These are phyloP conservation scores for Clanis bilineata DNA, from an alignment of 2,888 invertebrate species.

Conservation along the genomic window DNA sequence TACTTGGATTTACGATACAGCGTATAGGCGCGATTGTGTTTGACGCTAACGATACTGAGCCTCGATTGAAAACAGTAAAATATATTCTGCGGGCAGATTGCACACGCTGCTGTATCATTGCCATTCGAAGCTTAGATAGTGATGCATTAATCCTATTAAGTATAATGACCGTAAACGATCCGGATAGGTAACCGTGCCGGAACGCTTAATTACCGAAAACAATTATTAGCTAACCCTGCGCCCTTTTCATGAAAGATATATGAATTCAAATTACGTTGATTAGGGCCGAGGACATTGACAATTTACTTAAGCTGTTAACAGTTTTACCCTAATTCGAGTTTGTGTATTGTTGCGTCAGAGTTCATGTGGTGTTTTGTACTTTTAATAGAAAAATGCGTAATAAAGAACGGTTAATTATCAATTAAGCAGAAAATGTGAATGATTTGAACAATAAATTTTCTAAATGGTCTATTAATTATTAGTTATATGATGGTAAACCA, in stretches of 20 bases:
- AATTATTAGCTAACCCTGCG: slow-evolving; percentile 53
- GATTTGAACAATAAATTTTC: too few species aligned
- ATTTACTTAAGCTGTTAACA: slow-evolving; percentile 13
- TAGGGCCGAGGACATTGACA: slow-evolving; percentile 34
- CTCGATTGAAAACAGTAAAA: slow-evolving; percentile 17
- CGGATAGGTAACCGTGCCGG: slow-evolving; percentile 42
- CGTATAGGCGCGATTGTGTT: slow-evolving; percentile 13
- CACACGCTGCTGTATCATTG: background rate
- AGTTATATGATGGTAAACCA: too few species aligned
- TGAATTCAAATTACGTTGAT: slow-evolving; percentile 43
- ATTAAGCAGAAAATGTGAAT: too few species aligned
- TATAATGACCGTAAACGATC: slow-evolving; percentile 46
- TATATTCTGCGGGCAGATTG: slow-evolving; percentile 9
- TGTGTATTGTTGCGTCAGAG: background rate
- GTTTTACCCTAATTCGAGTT: background rate
- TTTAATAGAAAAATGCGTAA: too few species aligned
- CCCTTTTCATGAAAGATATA: slow-evolving; percentile 46
- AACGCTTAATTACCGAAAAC: slow-evolving; percentile 50
- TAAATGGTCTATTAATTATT: too few species aligned
- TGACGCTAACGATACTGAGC: slow-evolving; percentile 15
- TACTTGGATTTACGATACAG: slow-evolving; percentile 16
- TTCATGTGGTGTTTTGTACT: too few species aligned
- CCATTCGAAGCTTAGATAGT: slow-evolving; percentile 34
- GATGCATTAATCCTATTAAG: slow-evolving; percentile 51
- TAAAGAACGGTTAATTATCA: background rate